Evolutionary conservation across 35 echinoderm and acorn worm genomes (phyloP), one percentile per base, ranked within the genome.

Genomic region (Ophiothrix spiculata): DNA sequence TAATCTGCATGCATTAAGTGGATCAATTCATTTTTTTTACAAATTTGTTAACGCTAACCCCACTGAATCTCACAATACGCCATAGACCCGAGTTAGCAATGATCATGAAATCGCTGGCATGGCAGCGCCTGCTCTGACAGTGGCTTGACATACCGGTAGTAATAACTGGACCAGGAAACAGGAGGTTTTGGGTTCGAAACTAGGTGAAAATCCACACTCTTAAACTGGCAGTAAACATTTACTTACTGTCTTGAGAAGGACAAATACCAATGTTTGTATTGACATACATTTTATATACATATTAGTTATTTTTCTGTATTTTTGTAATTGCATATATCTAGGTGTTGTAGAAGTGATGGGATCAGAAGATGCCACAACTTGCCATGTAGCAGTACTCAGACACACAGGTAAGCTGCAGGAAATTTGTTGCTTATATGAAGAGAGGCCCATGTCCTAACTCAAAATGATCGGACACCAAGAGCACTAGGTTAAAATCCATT

Each of bases 341-440:
- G 81, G 63, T 84, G 81, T 84, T 1, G n/a, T 84, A 35, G 54
- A 84, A 15, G 63, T 60, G 15, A 54, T 84, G 16, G 81, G 81
- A 25, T 84, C 81, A 15, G 81, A 84, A 19, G 81, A 84, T 84
- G 81, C 81, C 54, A 84, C 81, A 39, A 84, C 81, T 31, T 84
- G 81, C 29, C 81, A 84, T 38, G 63, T 84, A 36, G 81, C 35
- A 23, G 81, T 84, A 54, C 37, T 84, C 32, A 84, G 81, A 64
- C 56, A 84, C 31, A 64, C 81, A 63, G 81, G 81, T 64, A 84
- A 25, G 23, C 76, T 35, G 33, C 3, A 14, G 8, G 33, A 11
- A 35, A 32, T 64, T 31, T 64, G 19, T 2, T 19, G 31, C 56
- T 64, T 64, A 23, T 19, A 23, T 19, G 56, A 23, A 19, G 21